These are phyloP conservation scores for Brenthis ino DNA, from an alignment of 2,888 invertebrate species.

Conservation along the genomic window DNA sequence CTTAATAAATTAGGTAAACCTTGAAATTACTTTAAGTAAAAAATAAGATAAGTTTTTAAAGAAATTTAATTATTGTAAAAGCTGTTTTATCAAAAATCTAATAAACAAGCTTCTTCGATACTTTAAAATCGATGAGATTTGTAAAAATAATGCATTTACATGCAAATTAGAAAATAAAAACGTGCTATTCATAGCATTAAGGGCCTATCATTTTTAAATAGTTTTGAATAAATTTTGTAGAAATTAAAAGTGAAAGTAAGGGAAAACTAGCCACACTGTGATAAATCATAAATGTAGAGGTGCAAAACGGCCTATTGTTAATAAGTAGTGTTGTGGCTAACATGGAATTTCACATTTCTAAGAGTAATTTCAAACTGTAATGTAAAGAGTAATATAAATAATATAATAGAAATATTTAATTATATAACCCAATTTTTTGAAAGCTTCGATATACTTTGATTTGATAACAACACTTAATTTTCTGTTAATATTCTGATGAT, in stretches of 20 bases:
- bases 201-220: conserved; percentile 9
- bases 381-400: conserved; percentile 1
- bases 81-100: no score
- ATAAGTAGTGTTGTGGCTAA: conserved; percentile 16
- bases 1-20: no score
- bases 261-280: conserved; percentile 4
- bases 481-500: no score
- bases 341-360: conserved; percentile 12
- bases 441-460: no score
- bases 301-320: conserved; percentile 2
- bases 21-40: no score
- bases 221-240: not conserved
- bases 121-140: conserved; percentile 4
- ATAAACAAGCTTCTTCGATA: conserved; percentile 9
- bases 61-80: no score
- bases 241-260: conserved; percentile 5
- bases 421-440: no score
- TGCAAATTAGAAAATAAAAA: conserved; percentile 4
- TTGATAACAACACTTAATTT: no score
- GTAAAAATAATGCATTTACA: conserved; percentile 15
- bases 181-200: conserved; percentile 5
- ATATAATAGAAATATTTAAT: not conserved
- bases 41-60: no score
- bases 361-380: not conserved
- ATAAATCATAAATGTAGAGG: not conserved